phyloP scores from a whole-genome alignment of 92 coral and sea anemone genomes.

The Actinostola sp. region DNA sequence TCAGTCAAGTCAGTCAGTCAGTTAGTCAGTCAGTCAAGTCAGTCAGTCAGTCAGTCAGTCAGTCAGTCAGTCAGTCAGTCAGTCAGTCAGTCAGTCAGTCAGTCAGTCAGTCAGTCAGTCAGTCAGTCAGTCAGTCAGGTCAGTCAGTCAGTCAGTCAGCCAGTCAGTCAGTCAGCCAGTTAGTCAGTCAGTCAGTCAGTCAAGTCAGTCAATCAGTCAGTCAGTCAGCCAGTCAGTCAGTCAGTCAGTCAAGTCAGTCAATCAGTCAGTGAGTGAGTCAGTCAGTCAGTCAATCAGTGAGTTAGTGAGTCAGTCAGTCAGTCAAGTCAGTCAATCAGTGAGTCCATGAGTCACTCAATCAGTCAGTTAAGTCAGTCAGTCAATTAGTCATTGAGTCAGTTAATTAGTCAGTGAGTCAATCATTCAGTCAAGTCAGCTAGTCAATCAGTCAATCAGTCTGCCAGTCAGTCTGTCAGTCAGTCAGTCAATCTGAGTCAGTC shows the following conservation, averaged over 20 bases:
- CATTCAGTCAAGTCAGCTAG: background rate
- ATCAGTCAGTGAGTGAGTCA: background rate
- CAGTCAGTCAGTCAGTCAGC: background rate
- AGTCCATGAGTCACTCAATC: too few relatives aligned
- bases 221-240: background rate
- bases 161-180: background rate
- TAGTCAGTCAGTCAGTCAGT: background rate
- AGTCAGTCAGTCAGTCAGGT: conserved; percentile 5
- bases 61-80: conserved; percentile 1
- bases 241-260: background rate
- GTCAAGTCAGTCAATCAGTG: too few relatives aligned
- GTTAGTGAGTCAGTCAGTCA: background rate
- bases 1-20: too few relatives aligned
- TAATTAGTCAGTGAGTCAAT: background rate
- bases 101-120: background rate
- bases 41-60: background rate
- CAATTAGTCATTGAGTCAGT: too few relatives aligned
- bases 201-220: background rate
- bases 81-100: background rate
- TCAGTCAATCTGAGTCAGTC: conserved; percentile 7
- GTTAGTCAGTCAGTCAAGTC: too few relatives aligned
- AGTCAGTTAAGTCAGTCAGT: too few relatives aligned
- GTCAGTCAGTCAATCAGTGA: too few relatives aligned
- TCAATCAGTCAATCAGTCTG: background rate
- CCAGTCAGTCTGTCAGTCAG: background rate